Conservation (phyloP, 2,113 vertebrate genomes). For the Pachycephala philippinensis region DNA sequence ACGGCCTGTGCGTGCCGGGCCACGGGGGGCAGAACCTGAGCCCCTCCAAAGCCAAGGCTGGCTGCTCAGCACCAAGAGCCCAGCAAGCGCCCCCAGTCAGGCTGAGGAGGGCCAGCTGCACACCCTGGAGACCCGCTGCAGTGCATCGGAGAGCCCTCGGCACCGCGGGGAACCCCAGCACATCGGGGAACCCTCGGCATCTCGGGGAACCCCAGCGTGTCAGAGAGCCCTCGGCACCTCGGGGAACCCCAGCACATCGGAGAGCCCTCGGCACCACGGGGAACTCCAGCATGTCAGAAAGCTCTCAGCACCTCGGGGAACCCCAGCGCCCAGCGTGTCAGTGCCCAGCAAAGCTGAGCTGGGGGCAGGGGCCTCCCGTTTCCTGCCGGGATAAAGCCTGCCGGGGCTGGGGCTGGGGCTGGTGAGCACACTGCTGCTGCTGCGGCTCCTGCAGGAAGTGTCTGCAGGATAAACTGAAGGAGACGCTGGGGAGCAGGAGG, state of each 20-base stretch:
- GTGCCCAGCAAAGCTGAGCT: rapidly evolving
- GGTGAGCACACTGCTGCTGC: background rate
- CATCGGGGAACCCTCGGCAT: no score
- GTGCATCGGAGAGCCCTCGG: background rate
- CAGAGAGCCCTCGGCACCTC: no score
- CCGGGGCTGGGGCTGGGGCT: background rate
- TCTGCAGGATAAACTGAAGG: background rate
- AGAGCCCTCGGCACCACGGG: no score
- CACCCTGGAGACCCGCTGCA: background rate
- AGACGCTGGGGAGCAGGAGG: rapidly evolving
- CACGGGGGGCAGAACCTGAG: background rate
- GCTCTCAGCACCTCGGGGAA: no score
- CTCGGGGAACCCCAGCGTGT: rapidly evolving
- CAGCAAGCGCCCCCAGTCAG: background rate
- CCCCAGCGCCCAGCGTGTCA: rapidly evolving
- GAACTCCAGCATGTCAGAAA: no score
- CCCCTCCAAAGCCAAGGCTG: background rate
- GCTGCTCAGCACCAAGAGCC: background rate
- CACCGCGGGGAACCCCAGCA: background rate
- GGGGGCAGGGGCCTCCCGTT: conserved; percentile 4
- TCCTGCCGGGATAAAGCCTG: background rate
- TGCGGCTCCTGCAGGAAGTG: background rate
- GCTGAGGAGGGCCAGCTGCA: background rate
- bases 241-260: no score
- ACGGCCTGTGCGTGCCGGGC: rapidly evolving